Evolutionary conservation across 2,113 vertebrate species (phyloP).

Genomic region (Peromyscus leucopus): DNA sequence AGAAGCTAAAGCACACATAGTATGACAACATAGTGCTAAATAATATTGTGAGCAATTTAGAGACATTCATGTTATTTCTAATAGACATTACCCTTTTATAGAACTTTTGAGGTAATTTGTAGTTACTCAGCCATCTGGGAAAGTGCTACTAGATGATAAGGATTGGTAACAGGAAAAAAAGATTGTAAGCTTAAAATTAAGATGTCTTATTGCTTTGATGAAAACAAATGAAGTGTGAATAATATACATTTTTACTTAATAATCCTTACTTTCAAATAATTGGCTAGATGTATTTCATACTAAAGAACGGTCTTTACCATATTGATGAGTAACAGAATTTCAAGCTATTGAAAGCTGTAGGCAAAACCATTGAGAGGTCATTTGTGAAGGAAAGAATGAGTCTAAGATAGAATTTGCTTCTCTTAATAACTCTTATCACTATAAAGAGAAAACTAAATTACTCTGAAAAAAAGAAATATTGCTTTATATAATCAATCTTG

Average conservation of each 20-base stretch:
- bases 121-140: background rate
- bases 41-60: constrained; percentile 17
- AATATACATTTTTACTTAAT: background rate
- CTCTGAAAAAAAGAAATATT: background rate
- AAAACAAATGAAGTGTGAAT: background rate
- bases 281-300: background rate
- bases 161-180: background rate
- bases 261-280: background rate
- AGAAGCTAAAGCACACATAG: background rate
- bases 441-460: background rate
- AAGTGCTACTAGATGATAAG: background rate
- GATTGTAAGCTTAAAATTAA: background rate
- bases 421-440: background rate
- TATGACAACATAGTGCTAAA: background rate
- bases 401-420: background rate
- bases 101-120: background rate
- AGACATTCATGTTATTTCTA: constrained; percentile 35
- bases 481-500: constrained; percentile 22
- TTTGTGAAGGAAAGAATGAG: constrained; percentile 3
- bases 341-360: background rate
- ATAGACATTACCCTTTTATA: background rate
- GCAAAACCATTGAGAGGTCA: background rate
- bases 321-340: constrained; percentile 25
- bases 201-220: background rate
- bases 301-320: constrained; percentile 31